A percentile compares a stretch with the other conserved stretches of the same genome.
phyloP scores from a whole-genome alignment of 1,140 invertebrate species.

The Scaptodrosophila lebanonensis region DNA sequence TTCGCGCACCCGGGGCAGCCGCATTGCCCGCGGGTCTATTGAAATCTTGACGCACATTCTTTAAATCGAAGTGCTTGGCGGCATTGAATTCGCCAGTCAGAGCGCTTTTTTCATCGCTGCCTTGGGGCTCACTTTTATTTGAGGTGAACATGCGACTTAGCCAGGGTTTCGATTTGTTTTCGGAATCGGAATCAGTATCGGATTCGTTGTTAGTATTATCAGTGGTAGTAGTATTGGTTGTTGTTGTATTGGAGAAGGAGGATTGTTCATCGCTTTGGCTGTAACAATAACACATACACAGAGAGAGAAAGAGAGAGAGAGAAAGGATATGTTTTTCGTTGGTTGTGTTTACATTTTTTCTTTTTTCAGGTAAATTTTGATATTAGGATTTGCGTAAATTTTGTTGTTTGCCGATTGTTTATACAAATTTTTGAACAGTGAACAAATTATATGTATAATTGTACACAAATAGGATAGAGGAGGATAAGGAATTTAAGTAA shows the following conservation, averaged over 20 bases:
- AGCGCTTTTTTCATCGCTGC: slow-evolving; percentile 4
- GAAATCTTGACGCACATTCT: slow-evolving; percentile 71
- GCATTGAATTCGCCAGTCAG: slow-evolving; percentile 59
- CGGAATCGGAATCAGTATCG: slow-evolving; percentile 49
- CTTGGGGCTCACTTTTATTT: slow-evolving; percentile 39
- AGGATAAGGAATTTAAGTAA: slow-evolving; percentile 18
- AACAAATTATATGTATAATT: slow-evolving; percentile 29
- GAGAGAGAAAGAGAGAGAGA: slow-evolving; percentile 53
- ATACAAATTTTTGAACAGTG: too few species aligned
- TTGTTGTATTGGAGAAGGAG: slow-evolving; percentile 64
- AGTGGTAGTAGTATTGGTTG: slow-evolving; percentile 58
- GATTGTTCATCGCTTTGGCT: slow-evolving; percentile 73
- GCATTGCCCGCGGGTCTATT: slow-evolving; percentile 73
- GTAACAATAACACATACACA: slow-evolving; percentile 76
- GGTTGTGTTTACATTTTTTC: slow-evolving; percentile 19
- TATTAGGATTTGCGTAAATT: slow-evolving; percentile 30
- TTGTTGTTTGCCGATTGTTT: slow-evolving; percentile 36
- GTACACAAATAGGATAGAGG: slow-evolving; percentile 27
- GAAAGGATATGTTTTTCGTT: slow-evolving; percentile 53
- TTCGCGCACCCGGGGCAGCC: slow-evolving; percentile 61
- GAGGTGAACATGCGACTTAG: slow-evolving; percentile 72
- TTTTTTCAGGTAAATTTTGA: slow-evolving; percentile 18
- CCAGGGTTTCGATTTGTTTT: slow-evolving; percentile 71
- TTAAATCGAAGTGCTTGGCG: slow-evolving; percentile 75
- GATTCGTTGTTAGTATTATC: slow-evolving; percentile 62